Percentiles rank a stretch among this genome's conserved stretches.
Evolutionary conservation across 2,888 invertebrate genomes (phyloP).

Genomic region (Platycheirus rosarum): DNA sequence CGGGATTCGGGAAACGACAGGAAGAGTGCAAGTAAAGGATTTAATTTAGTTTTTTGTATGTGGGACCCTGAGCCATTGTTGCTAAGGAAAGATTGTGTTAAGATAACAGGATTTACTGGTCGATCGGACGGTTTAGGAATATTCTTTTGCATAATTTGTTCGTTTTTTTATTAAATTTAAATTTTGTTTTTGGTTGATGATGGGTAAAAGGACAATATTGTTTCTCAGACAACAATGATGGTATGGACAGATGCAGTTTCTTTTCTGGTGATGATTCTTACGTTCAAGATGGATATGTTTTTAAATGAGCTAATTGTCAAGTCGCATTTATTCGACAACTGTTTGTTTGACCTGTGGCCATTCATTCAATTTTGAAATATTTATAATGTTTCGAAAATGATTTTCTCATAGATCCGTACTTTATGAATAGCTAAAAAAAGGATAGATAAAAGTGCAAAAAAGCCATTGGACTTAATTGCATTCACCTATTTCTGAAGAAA

Average conservation of each 20-base stretch:
- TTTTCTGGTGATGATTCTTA: background rate
- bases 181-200: conserved; percentile 19
- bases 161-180: conserved; percentile 49
- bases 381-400: too few species aligned
- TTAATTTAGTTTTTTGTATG: conserved; percentile 60
- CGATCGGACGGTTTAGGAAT: conserved; percentile 55
- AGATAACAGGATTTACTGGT: conserved; percentile 74
- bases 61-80: conserved; percentile 51
- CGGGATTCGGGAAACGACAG: conserved; percentile 46
- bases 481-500: too few species aligned
- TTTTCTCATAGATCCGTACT: too few species aligned
- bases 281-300: conserved; percentile 23
- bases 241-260: conserved; percentile 49
- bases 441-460: too few species aligned
- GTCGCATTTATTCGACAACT: conserved; percentile 39
- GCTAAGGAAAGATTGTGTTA: conserved; percentile 59
- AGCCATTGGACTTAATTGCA: too few species aligned
- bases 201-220: conserved; percentile 32
- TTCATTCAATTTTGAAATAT: too few species aligned
- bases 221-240: conserved; percentile 44
- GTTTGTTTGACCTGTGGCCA: conserved; percentile 42
- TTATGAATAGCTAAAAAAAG: too few species aligned
- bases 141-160: conserved; percentile 70
- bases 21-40: conserved; percentile 62
- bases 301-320: conserved; percentile 56